These are phyloP conservation scores for Mellivora capensis DNA, from an alignment of 2,113 vertebrate species.

Conservation along the genomic window DNA sequence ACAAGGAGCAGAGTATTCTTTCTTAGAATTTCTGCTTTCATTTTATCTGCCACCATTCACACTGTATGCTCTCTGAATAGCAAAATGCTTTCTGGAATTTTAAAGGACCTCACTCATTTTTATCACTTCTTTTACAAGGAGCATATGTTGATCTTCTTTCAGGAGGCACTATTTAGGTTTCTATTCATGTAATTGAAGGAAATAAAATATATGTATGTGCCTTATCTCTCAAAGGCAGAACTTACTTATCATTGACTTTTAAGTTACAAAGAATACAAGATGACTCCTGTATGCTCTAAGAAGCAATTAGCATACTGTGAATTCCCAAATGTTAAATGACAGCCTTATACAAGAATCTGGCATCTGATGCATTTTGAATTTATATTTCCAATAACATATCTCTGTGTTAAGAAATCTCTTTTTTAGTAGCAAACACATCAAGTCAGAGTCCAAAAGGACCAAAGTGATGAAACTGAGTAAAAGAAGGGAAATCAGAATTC, in stretches of 20 bases:
- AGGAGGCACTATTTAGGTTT: constrained; percentile 40
- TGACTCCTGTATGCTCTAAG: constrained; percentile 23
- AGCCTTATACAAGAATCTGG: neutral
- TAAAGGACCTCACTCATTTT: constrained; percentile 12
- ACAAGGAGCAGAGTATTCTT: neutral
- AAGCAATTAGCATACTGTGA: constrained; percentile 60
- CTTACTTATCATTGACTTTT: constrained; percentile 45
- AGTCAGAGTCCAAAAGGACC: neutral
- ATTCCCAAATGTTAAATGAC: constrained; percentile 36
- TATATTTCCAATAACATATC: constrained; percentile 14
- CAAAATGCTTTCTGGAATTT: constrained; percentile 44
- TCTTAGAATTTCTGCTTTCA: constrained; percentile 2
- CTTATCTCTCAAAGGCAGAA: constrained; percentile 61
- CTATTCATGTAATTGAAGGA: constrained; percentile 40
- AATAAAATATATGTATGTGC: constrained; percentile 47
- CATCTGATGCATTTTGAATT: constrained; percentile 31
- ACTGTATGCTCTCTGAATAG: neutral
- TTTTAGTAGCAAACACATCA: neutral
- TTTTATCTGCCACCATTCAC: neutral
- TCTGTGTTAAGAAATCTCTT: neutral
- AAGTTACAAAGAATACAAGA: constrained; percentile 22
- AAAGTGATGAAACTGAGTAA: neutral
- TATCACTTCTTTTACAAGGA: constrained; percentile 49
- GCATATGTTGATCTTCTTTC: constrained; percentile 45
- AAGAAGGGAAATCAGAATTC: neutral